Evolutionary conservation across 2,888 invertebrate species (phyloP), one percentile per base, ranked within the genome.

Genomic region (Dugesia japonica): DNA sequence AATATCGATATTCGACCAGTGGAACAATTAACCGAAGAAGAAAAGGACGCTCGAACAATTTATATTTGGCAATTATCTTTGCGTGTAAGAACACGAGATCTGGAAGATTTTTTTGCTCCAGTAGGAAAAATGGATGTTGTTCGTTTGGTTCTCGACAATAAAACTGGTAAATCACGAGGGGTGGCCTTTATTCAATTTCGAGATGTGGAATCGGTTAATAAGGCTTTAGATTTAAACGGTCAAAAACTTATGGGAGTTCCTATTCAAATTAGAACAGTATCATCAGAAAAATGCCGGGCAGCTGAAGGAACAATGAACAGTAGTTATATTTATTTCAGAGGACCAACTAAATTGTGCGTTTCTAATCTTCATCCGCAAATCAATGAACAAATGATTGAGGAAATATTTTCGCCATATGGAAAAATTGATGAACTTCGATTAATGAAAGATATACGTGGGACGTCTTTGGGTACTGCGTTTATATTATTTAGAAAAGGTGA

Each of bases 111-210:
- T 85, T 98, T 98, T 85, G 94, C 94, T 28, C 91, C 94, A 79
- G 95, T 98, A 78, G 98, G 98, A 71, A 94, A 94, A 88, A 94
- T 88, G 15, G 89, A 94, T 81, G 98, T 99, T 87, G 98, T 99
- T 26, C 88, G 97, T 82, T 89, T 99, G 81, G 99, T 99, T 77
- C 94, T 94, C 77, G 98, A 98, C 86, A 95, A 95, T 86, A 95
- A 97, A 86, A 98, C 98, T 0, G 89, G 82, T 87, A 97, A 80
- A 23, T 97, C 97, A 82, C 99, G 99, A 86, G 98, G 98, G 72
- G 97, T 99, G 81, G 92, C 97, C n/a, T 99, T 99, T 83, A 93
- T 99, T 78, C 98, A 99, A 86, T 99, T 98, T 84, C 91, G 91
- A 85, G 95, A 97, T 86, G 91, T 94, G 0, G 95, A 95, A 86